Conservation (phyloP, 2,888 invertebrate genomes). For the Psylliodes chrysocephalus region DNA sequence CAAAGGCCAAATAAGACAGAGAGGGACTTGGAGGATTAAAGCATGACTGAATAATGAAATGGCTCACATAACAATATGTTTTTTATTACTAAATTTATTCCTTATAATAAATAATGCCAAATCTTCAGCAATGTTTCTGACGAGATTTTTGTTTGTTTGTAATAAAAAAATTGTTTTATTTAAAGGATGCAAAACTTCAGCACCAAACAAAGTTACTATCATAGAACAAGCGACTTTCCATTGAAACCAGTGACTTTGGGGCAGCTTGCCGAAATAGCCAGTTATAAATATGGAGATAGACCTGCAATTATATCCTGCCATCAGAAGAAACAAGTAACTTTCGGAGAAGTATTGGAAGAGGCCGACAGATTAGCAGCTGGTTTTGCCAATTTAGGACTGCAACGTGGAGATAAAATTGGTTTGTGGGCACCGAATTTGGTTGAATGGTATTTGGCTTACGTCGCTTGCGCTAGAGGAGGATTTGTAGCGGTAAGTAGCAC, state of each 20-base stretch:
- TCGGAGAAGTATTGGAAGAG: slow-evolving; percentile 64
- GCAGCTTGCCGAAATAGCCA: slow-evolving; percentile 67
- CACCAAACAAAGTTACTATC: slow-evolving; percentile 66
- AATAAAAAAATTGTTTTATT: no score
- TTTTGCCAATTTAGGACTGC: slow-evolving; percentile 72
- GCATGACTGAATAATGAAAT: no score
- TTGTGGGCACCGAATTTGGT: slow-evolving; percentile 82
- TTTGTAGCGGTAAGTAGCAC: slow-evolving; percentile 75
- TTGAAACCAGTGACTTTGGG: slow-evolving; percentile 69
- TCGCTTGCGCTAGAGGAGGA: slow-evolving; percentile 79
- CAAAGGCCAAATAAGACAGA: no score
- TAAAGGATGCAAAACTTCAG: slow-evolving; percentile 33
- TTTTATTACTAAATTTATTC: no score
- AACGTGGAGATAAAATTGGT: slow-evolving; percentile 79
- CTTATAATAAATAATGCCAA: no score
- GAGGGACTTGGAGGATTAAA: no score
- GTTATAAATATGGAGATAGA: slow-evolving; percentile 67
- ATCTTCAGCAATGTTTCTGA: no score
- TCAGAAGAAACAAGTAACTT: slow-evolving; percentile 68
- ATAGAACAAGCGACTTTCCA: slow-evolving; percentile 66
- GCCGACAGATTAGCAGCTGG: slow-evolving; percentile 79
- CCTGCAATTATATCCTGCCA: slow-evolving; percentile 69
- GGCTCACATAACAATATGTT: no score
- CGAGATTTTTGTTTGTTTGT: no score
- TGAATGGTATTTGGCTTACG: slow-evolving; percentile 79